Percentiles rank a stretch among this genome's conserved stretches.
Evolutionary conservation across 2,797 vertebrate species (phyloP).

Genomic region (Agapornis canus): DNA sequence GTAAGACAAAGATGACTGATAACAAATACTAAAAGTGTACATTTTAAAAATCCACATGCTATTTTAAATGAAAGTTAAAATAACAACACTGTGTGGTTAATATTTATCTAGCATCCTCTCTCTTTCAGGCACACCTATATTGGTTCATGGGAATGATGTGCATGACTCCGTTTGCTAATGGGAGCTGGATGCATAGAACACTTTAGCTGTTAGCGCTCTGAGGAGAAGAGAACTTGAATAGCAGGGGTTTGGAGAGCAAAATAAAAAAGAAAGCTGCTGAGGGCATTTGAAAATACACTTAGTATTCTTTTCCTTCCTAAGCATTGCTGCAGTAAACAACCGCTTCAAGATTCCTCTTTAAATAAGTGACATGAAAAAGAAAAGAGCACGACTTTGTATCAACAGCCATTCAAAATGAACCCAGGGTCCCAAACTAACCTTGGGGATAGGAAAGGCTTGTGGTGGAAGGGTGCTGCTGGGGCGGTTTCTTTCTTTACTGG

Average conservation of each 20-base stretch:
- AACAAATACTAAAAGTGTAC: background rate
- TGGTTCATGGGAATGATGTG: conserved; percentile 36
- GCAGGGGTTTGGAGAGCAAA: conserved; percentile 56
- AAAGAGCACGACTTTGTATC: conserved; percentile 49
- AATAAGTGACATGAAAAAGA: conserved; percentile 56
- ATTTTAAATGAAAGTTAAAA: conserved; percentile 4
- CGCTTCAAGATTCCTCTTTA: conserved; percentile 39
- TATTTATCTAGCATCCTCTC: conserved; percentile 11
- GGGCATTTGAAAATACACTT: conserved; percentile 49
- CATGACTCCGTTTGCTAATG: conserved; percentile 60
- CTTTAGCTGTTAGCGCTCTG: conserved; percentile 66
- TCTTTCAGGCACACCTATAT: conserved; percentile 36
- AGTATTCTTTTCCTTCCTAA: conserved; percentile 21
- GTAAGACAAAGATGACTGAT: conserved; percentile 12
- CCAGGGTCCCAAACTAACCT: conserved; percentile 23
- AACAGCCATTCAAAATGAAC: conserved; percentile 33
- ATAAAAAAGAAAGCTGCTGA: conserved; percentile 58
- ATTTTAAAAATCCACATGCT: conserved; percentile 24
- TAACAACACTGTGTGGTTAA: background rate
- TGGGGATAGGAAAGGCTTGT: background rate
- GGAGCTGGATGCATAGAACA: conserved; percentile 56
- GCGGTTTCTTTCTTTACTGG: background rate
- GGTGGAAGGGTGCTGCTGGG: background rate
- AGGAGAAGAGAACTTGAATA: conserved; percentile 60
- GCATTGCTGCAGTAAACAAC: conserved; percentile 50